phyloP scores from a whole-genome alignment of 2,888 invertebrate genomes.

The Rhagium mordax region DNA sequence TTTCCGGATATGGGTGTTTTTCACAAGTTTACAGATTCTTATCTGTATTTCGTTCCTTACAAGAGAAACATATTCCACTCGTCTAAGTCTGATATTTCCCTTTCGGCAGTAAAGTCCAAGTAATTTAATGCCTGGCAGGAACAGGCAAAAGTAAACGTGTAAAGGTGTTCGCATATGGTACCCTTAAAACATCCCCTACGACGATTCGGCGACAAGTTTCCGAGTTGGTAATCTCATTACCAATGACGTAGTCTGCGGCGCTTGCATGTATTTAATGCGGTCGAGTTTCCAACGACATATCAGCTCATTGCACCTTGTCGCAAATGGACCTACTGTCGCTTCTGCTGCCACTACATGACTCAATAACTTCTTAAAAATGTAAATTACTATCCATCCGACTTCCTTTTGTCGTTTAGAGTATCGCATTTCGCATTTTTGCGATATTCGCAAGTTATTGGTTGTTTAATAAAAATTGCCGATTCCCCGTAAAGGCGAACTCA shows the following conservation, averaged over 20 bases:
- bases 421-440: conserved; percentile 12
- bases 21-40: no score
- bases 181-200: conserved; percentile 9
- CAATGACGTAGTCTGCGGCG: conserved; percentile 16
- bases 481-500: conserved; percentile 21
- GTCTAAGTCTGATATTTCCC: neutral
- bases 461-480: conserved; percentile 19
- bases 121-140: neutral
- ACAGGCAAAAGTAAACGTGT: conserved; percentile 1
- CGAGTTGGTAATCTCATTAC: conserved; percentile 23
- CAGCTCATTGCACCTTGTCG: conserved; percentile 43
- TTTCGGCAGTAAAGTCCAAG: neutral
- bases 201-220: conserved; percentile 15
- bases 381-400: conserved; percentile 63
- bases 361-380: conserved; percentile 66
- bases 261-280: conserved; percentile 32
- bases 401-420: conserved; percentile 50
- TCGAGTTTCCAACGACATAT: conserved; percentile 32
- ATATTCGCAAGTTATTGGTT: conserved; percentile 20
- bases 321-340: conserved; percentile 49
- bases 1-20: no score
- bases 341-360: conserved; percentile 54
- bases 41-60: neutral
- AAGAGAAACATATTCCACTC: neutral
- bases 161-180: conserved; percentile 16